These are phyloP conservation scores for Babyrousa celebensis DNA, from an alignment of 2,797 vertebrate species.

Conservation along the genomic window DNA sequence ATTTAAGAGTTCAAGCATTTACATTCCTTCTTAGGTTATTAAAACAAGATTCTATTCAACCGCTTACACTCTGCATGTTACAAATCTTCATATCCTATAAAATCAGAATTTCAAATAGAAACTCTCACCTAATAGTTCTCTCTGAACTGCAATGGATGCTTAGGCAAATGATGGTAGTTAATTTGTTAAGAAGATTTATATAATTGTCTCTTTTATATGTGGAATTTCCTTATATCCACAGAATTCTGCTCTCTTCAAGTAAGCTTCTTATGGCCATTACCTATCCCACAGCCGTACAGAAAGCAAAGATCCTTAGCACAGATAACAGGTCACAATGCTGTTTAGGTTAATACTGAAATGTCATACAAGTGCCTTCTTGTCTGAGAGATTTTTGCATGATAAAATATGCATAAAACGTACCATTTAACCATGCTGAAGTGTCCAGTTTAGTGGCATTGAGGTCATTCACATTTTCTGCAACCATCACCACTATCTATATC, in stretches of 20 bases:
- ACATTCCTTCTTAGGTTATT: background rate
- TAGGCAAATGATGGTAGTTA: background rate
- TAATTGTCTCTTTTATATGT: background rate
- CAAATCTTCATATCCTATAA: background rate
- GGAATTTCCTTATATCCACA: background rate
- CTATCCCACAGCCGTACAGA: background rate
- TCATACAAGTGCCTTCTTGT: no score
- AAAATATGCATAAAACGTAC: no score
- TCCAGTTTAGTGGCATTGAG: no score
- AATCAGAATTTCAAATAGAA: constrained; percentile 11
- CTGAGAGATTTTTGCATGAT: no score
- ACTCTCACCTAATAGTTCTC: background rate
- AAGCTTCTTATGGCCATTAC: background rate
- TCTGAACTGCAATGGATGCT: background rate
- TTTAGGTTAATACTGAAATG: no score
- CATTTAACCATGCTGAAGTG: no score
- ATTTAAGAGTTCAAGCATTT: constrained; percentile 35
- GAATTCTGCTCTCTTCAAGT: background rate
- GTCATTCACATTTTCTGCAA: no score
- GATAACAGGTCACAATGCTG: no score
- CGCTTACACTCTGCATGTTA: background rate
- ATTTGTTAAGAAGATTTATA: background rate
- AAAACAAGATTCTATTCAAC: background rate
- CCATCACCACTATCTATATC: no score
- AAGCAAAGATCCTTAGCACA: no score